These are phyloP conservation scores for Petrolisthes cinctipes DNA, from an alignment of 2,888 invertebrate species.

Conservation along the genomic window DNA sequence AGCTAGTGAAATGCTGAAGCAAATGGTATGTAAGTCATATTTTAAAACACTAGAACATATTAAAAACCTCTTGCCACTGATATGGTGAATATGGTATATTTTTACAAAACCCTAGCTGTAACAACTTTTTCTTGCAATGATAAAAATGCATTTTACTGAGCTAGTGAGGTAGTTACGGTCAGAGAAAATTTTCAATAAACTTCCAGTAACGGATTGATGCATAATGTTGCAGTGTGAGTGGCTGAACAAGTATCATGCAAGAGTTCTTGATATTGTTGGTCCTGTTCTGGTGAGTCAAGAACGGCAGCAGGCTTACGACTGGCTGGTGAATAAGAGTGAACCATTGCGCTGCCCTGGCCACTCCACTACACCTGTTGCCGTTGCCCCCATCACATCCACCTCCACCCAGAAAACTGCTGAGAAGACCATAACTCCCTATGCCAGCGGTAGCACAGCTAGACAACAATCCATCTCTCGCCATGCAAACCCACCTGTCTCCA, in stretches of 20 bases:
- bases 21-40: too few species aligned
- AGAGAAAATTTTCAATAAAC: not conserved
- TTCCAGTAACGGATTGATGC: not conserved
- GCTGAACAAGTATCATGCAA: slow-evolving; percentile 61
- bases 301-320: slow-evolving; percentile 29
- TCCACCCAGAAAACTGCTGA: too few species aligned
- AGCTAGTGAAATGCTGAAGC: too few species aligned
- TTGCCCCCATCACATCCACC: not conserved
- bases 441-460: too few species aligned
- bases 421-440: too few species aligned
- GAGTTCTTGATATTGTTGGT: slow-evolving; percentile 51
- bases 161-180: not conserved
- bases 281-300: slow-evolving; percentile 36
- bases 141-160: not conserved
- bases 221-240: slow-evolving; percentile 51
- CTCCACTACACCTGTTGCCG: not conserved
- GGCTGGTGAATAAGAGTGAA: slow-evolving; percentile 58
- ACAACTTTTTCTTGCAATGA: not conserved
- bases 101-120: not conserved
- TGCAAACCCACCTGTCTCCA: too few species aligned
- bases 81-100: too few species aligned
- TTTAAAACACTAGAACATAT: too few species aligned
- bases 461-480: too few species aligned
- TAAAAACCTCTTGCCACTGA: too few species aligned
- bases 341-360: slow-evolving; percentile 43